These are phyloP conservation scores for Metopolophium dirhodum DNA, from an alignment of 1,140 invertebrate species.

Conservation along the genomic window DNA sequence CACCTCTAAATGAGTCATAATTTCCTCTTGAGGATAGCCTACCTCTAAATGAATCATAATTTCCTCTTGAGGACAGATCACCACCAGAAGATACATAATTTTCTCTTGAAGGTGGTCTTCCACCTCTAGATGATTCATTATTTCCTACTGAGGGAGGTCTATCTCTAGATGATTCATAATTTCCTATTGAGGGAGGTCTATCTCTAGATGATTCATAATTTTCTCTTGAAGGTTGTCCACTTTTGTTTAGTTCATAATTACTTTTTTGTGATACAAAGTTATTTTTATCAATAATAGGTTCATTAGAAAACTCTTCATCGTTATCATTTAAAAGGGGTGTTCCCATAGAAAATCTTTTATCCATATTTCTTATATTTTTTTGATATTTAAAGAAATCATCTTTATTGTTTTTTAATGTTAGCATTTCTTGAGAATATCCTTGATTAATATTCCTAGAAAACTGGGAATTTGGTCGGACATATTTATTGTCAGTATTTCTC, in stretches of 20 bases:
- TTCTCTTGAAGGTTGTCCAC: neutral
- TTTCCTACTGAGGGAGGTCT: neutral
- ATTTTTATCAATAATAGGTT: neutral
- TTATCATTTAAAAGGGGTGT: neutral
- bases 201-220: conserved; percentile 23
- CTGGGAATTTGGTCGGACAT: neutral
- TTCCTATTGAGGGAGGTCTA: neutral
- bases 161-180: conserved; percentile 12
- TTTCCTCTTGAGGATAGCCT: conserved; percentile 6
- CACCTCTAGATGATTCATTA: neutral
- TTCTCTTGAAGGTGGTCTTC: neutral
- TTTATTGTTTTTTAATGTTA: neutral
- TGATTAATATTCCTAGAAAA: neutral
- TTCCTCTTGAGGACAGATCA: neutral
- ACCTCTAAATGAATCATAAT: conserved; percentile 26
- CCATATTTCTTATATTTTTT: neutral
- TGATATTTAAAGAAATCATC: conserved; percentile 28
- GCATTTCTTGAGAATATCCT: neutral
- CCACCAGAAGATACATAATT: neutral
- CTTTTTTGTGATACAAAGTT: neutral
- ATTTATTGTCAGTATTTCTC: conserved; percentile 30
- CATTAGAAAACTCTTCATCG: conserved; percentile 15
- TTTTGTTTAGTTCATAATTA: neutral
- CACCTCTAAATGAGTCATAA: conserved; percentile 13
- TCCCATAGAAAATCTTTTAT: neutral